A percentile compares a stretch with the other conserved stretches of the same genome.
These are phyloP conservation scores for Drosophila serrata DNA, from an alignment of 1,140 invertebrate genomes.

Conservation along the genomic window DNA sequence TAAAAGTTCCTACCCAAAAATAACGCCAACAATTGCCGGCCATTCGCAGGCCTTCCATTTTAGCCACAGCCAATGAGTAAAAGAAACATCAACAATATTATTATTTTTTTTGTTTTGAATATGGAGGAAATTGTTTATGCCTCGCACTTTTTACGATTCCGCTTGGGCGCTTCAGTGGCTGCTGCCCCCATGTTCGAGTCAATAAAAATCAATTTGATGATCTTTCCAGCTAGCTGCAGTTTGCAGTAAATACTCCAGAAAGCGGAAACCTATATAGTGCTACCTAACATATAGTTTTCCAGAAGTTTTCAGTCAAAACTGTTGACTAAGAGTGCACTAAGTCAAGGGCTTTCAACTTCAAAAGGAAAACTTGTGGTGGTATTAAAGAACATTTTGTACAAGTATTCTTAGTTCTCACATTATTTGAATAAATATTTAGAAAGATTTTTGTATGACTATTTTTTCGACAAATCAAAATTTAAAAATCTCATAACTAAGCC, in stretches of 20 bases:
- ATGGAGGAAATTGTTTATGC: conserved; percentile 58
- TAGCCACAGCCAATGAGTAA: conserved; percentile 44
- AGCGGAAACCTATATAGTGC: not conserved
- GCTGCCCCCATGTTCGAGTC: conserved; percentile 13
- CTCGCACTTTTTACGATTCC: conserved; percentile 41
- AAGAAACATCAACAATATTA: conserved; percentile 32
- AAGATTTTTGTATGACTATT: too few species aligned
- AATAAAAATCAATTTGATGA: conserved; percentile 27
- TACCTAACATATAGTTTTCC: not conserved
- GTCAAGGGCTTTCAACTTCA: not conserved
- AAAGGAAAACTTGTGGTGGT: not conserved
- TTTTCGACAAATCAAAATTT: too few species aligned
- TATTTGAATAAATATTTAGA: too few species aligned
- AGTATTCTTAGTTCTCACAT: too few species aligned
- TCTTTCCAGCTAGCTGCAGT: conserved; percentile 8
- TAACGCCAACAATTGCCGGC: conserved; percentile 48
- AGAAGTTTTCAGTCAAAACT: not conserved
- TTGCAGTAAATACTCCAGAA: conserved; percentile 3
- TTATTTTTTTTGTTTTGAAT: conserved; percentile 26
- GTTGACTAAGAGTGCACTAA: not conserved
- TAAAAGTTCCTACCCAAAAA: conserved; percentile 52
- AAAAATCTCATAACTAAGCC: too few species aligned
- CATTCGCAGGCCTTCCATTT: conserved; percentile 44
- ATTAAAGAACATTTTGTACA: too few species aligned
- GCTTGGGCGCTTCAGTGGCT: conserved; percentile 14